Evolutionary conservation across 2,888 invertebrate species (phyloP).

Genomic region (Pristionchus japonicus): DNA sequence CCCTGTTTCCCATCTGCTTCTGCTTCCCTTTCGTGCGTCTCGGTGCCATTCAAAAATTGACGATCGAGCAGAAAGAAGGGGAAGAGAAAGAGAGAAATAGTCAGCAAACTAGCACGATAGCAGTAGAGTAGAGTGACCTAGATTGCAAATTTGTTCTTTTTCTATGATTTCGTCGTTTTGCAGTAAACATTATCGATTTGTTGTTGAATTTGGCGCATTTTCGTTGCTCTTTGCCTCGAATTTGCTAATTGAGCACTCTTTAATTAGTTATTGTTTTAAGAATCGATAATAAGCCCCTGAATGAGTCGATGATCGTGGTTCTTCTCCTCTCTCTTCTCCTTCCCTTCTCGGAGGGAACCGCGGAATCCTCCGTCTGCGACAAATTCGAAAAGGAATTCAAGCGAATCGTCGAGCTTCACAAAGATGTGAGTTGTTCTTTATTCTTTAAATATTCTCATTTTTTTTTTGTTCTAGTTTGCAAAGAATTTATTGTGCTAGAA

Average conservation of each 20-base stretch:
- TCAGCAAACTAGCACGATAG: background rate
- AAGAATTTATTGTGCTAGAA: background rate
- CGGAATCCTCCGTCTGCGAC: background rate
- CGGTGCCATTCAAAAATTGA: background rate
- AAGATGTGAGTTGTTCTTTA: slow-evolving; percentile 1
- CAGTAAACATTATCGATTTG: background rate
- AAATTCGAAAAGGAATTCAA: slow-evolving; percentile 22
- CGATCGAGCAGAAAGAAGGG: background rate
- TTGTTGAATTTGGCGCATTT: background rate
- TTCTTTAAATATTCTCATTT: background rate
- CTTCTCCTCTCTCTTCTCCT: background rate
- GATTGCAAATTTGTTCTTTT: background rate
- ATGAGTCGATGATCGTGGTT: slow-evolving; percentile 8
- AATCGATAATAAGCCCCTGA: background rate
- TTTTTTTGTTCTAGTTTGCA: too few relatives aligned
- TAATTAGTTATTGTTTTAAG: background rate
- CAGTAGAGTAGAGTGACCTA: slow-evolving; percentile 23
- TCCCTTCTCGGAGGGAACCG: background rate
- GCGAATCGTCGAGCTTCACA: background rate
- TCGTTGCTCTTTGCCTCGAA: background rate
- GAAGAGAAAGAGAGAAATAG: slow-evolving; percentile 3
- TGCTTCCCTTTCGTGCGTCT: background rate
- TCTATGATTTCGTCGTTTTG: background rate
- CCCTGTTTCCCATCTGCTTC: background rate
- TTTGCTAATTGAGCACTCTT: background rate